phyloP scores from a whole-genome alignment of 2,888 invertebrate genomes.

The Myopa testacea region DNA sequence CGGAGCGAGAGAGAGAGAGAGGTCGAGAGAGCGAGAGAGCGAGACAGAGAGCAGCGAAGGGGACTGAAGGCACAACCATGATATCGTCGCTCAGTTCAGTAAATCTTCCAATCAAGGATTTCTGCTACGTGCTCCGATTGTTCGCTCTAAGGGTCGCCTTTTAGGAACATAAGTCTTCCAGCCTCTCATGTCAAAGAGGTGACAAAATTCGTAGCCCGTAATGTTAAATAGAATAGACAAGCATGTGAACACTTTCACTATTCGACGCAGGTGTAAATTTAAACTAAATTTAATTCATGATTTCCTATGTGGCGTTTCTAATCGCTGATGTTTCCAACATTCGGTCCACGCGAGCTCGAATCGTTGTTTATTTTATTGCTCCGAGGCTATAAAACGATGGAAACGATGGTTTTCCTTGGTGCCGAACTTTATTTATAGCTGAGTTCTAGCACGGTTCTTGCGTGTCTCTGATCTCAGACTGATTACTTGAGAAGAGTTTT shows the following conservation, averaged over 20 bases:
- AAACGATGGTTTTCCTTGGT: not conserved
- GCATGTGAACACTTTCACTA: not conserved
- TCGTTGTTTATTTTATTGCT: conserved; percentile 15
- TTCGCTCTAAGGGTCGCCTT: not conserved
- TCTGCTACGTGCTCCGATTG: not conserved
- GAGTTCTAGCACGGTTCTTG: conserved; percentile 10
- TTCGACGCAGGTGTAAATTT: conserved; percentile 38
- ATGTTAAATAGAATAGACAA: not conserved
- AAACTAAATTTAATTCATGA: conserved; percentile 40
- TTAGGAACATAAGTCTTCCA: not conserved
- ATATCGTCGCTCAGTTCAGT: no score
- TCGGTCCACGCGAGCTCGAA: not conserved
- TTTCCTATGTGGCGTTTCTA: not conserved
- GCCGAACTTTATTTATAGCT: conserved; percentile 27
- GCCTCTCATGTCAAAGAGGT: no score
- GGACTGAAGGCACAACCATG: not conserved
- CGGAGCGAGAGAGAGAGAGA: no score
- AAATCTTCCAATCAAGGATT: not conserved
- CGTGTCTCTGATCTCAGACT: conserved; percentile 32
- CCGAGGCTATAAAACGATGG: conserved; percentile 14
- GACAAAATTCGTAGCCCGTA: conserved; percentile 5
- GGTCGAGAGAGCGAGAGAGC: no score
- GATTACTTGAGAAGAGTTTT: not conserved
- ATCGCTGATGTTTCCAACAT: conserved; percentile 15
- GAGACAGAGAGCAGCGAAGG: no score